These are phyloP conservation scores for Caenorhabditis brenneri DNA, from an alignment of 1,140 invertebrate species.

Conservation along the genomic window DNA sequence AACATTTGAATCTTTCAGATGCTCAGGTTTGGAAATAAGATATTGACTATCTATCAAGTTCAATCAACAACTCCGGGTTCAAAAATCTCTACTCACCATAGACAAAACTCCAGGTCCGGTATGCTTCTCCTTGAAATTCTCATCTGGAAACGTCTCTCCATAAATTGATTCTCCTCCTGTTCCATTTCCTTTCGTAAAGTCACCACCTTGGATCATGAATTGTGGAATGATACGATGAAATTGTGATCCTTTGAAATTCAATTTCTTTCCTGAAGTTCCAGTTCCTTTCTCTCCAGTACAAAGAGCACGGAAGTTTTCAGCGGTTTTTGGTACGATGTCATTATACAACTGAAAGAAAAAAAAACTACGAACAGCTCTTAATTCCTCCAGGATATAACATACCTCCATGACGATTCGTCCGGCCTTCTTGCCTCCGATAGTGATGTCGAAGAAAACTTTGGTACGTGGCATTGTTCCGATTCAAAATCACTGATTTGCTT, in stretches of 20 bases:
- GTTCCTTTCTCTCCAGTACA: conserved; percentile 75
- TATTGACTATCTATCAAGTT: too few species aligned
- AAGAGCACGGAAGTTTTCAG: conserved; percentile 74
- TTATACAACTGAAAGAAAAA: conserved; percentile 64
- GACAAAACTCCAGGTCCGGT: conserved; percentile 85
- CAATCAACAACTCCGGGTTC: too few species aligned
- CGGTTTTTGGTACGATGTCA: conserved; percentile 73
- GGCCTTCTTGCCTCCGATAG: conserved; percentile 79
- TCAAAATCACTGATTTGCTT: too few species aligned
- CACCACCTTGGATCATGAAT: conserved; percentile 95
- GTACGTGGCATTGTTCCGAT: conserved; percentile 50
- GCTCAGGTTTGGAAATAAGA: too few species aligned
- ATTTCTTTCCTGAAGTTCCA: conserved; percentile 72
- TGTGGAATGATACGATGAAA: conserved; percentile 89
- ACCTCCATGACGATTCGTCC: conserved; percentile 86
- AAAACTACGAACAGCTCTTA: background rate
- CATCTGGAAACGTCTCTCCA: conserved; percentile 84
- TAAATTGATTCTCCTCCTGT: conserved; percentile 96
- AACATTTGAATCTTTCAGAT: background rate
- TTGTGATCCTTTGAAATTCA: conserved; percentile 71
- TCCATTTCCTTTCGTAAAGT: conserved; percentile 89
- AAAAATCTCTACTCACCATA: conserved; percentile 74
- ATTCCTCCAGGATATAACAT: too few species aligned
- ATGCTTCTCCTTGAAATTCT: conserved; percentile 93
- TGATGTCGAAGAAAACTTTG: conserved; percentile 85